A percentile compares a stretch with the other conserved stretches of the same genome.
Evolutionary conservation across 2,797 vertebrate genomes (phyloP).

Genomic region (Telmatherina bonti): DNA sequence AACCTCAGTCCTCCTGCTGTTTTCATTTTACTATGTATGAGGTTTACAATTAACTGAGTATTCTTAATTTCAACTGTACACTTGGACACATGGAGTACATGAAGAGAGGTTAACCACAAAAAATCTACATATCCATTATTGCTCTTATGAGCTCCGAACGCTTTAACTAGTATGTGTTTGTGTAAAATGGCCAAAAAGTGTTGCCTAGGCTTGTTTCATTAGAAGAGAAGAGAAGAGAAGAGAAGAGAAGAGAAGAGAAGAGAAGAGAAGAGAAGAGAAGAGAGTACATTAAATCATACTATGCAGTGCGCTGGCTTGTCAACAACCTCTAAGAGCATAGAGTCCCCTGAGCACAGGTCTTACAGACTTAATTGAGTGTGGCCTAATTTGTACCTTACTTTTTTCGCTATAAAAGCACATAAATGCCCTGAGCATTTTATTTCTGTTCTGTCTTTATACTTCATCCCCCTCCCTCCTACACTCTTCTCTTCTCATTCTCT

Average conservation of each 20-base stretch:
- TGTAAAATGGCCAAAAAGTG: not conserved
- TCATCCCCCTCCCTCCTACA: conserved; percentile 60
- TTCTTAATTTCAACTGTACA: not conserved
- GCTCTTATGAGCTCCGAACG: conserved; percentile 1
- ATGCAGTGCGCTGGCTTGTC: conserved; percentile 63
- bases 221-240: not conserved
- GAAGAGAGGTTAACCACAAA: not conserved
- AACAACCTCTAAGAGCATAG: conserved; percentile 75
- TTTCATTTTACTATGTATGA: conserved; percentile 45
- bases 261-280: not conserved
- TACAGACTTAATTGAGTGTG: conserved; percentile 80
- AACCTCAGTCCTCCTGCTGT: conserved; percentile 52
- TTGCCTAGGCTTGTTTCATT: conserved; percentile 7
- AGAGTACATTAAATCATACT: conserved; percentile 62
- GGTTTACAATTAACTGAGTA: not conserved
- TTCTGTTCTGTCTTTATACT: conserved; percentile 71
- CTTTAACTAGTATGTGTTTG: not conserved
- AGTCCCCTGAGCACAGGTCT: conserved; percentile 76
- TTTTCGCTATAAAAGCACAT: conserved; percentile 77
- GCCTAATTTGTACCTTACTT: conserved; percentile 81
- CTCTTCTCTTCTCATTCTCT: conserved; percentile 43
- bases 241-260: conserved; percentile 7
- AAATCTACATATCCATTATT: too few relatives aligned
- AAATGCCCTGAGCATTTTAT: conserved; percentile 76
- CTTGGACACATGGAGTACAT: not conserved